Evolutionary conservation across 2,888 invertebrate genomes (phyloP).

Genomic region (Merodon equestris): DNA sequence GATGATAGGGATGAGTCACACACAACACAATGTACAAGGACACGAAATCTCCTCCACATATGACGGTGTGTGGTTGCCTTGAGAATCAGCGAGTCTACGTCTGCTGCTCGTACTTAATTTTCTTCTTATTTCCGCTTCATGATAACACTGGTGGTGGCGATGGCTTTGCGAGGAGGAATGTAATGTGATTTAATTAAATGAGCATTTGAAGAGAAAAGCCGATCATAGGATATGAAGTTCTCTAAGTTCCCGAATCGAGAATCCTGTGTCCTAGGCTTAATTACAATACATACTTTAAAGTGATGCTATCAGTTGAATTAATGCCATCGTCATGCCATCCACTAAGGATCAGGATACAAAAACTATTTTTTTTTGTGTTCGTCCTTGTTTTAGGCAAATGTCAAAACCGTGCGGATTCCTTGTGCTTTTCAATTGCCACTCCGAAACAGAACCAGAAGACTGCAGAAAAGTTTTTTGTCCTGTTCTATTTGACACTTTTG

Average conservation of each 20-base stretch:
- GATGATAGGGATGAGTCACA: neutral
- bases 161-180: too few relatives aligned
- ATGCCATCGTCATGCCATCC: constrained; percentile 26
- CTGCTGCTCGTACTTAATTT: constrained; percentile 22
- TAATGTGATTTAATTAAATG: constrained; percentile 53
- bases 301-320: constrained; percentile 54
- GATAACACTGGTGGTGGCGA: too few relatives aligned
- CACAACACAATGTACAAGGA: constrained; percentile 40
- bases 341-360: constrained; percentile 24
- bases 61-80: neutral
- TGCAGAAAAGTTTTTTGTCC: too few relatives aligned
- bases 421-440: too few relatives aligned
- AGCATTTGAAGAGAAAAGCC: constrained; percentile 25
- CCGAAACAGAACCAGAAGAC: too few relatives aligned
- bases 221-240: constrained; percentile 11
- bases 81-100: neutral
- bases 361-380: neutral
- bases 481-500: too few relatives aligned
- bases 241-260: too few relatives aligned
- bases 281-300: constrained; percentile 59
- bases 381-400: neutral
- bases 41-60: constrained; percentile 8
- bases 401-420: too few relatives aligned
- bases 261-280: constrained; percentile 27
- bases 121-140: constrained; percentile 27